Evolutionary conservation across 2,888 invertebrate species (phyloP).

Genomic region (Zygogramma bicolorata): DNA sequence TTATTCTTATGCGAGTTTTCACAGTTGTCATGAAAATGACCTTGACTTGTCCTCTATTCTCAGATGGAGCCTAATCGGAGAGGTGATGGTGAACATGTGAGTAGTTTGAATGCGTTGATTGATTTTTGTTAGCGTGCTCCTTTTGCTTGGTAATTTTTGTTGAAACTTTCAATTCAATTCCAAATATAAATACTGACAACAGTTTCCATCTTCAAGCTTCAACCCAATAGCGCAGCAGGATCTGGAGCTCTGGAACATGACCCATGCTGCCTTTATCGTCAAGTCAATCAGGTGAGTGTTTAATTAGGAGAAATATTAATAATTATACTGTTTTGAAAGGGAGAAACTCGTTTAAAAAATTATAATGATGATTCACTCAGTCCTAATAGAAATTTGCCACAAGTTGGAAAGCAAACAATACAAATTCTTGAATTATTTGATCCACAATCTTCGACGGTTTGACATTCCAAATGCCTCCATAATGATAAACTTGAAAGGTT

Average conservation of each 20-base stretch:
- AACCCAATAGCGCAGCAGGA: constrained; percentile 94
- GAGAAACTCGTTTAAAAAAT: too few species aligned
- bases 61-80: constrained; percentile 89
- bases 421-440: too few species aligned
- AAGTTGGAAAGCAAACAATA: too few species aligned
- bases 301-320: too few species aligned
- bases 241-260: constrained; percentile 98
- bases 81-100: constrained; percentile 85
- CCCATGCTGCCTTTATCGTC: constrained; percentile 89
- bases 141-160: constrained; percentile 28
- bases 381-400: too few species aligned
- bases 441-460: too few species aligned
- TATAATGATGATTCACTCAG: too few species aligned
- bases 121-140: constrained; percentile 39
- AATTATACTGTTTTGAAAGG: too few species aligned
- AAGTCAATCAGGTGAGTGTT: constrained; percentile 69
- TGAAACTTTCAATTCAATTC: constrained; percentile 31
- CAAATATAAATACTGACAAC: constrained; percentile 5
- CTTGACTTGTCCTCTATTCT: constrained; percentile 53
- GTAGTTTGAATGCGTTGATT: constrained; percentile 64
- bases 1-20: too few species aligned
- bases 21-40: not conserved
- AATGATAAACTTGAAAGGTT: too few species aligned
- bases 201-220: constrained; percentile 74
- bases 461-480: too few species aligned